These are phyloP conservation scores for Ovibos moschatus DNA, from an alignment of 2,113 vertebrate species.

Conservation along the genomic window DNA sequence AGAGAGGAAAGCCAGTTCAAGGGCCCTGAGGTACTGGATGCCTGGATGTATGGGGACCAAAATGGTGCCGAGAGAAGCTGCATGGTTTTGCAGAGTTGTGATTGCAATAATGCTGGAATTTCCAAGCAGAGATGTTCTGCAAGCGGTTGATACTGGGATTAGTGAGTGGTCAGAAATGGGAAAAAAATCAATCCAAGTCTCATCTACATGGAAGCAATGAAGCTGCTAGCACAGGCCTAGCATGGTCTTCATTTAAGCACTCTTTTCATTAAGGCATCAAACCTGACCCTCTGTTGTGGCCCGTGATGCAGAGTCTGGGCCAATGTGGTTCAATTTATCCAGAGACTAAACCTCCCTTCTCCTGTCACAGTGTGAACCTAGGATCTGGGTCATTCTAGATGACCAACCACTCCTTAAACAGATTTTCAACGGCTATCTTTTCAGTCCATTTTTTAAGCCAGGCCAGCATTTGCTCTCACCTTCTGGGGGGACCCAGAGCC, in stretches of 20 bases:
- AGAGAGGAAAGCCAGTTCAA: not conserved
- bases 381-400: not conserved
- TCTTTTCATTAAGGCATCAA: not conserved
- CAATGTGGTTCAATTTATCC: not conserved
- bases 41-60: not conserved
- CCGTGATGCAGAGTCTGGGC: not conserved
- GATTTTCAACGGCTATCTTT: not conserved
- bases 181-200: not conserved
- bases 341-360: not conserved
- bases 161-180: not conserved
- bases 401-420: not conserved
- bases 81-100: not conserved
- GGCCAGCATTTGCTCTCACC: not conserved
- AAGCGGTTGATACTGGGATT: not conserved
- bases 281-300: not conserved
- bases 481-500: not conserved
- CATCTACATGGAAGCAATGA: not conserved
- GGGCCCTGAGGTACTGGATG: not conserved
- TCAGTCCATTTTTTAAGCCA: not conserved
- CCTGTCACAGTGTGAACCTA: not conserved
- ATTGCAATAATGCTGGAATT: not conserved
- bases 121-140: not conserved
- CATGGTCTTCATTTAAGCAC: not conserved
- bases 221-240: not conserved
- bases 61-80: not conserved